A percentile compares a stretch with the other conserved stretches of the same genome.
Evolutionary conservation across 2,888 invertebrate species (phyloP).

Genomic region (Chaitophorus viminalis): DNA sequence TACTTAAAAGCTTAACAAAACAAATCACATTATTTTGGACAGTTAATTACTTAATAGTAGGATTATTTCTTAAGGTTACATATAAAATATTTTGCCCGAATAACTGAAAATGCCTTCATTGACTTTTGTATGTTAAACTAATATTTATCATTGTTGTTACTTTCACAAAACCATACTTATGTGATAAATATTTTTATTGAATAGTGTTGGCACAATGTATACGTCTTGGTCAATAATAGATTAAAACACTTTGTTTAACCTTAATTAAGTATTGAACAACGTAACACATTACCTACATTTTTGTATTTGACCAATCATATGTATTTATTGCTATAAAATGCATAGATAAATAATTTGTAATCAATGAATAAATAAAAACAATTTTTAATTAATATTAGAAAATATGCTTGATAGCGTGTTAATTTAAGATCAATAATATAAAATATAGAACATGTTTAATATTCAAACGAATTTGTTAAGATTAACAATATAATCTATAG

Average conservation of each 20-base stretch:
- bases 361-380: background rate
- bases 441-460: conserved; percentile 9
- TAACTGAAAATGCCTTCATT: conserved; percentile 36
- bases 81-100: background rate
- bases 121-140: background rate
- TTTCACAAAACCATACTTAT: conserved; percentile 23
- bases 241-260: background rate
- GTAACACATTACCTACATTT: conserved; percentile 27
- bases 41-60: background rate
- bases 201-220: conserved; percentile 31
- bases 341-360: conserved; percentile 6
- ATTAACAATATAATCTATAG: background rate
- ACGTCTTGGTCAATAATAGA: conserved; percentile 18
- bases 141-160: conserved; percentile 3
- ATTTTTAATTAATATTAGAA: background rate
- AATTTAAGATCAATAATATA: conserved; percentile 16
- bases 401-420: background rate
- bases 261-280: background rate
- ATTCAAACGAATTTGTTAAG: background rate
- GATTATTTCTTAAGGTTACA: conserved; percentile 3
- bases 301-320: conserved; percentile 22
- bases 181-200: conserved; percentile 34
- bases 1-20: no score
- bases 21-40: no score
- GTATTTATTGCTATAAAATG: conserved; percentile 12